Evolutionary conservation across 1,140 invertebrate genomes (phyloP).

Genomic region (Calephelis virginiensis): DNA sequence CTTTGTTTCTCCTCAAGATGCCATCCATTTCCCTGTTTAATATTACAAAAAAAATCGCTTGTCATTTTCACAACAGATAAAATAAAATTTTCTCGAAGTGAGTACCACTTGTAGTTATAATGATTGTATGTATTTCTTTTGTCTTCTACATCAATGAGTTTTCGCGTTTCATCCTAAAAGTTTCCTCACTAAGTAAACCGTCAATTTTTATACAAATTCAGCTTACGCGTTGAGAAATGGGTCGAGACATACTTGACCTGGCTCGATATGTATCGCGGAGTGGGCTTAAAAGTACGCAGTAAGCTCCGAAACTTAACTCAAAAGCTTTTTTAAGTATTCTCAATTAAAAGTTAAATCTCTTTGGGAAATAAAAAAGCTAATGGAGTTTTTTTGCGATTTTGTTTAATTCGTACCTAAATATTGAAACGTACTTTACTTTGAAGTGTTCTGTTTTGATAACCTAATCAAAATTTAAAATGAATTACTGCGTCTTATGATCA

Average conservation of each 20-base stretch:
- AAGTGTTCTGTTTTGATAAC: no score
- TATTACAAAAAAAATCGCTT: no score
- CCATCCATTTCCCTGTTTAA: no score
- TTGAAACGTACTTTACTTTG: no score
- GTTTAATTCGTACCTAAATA: no score
- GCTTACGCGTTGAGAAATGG: constrained; percentile 3
- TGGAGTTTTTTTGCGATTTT: not conserved
- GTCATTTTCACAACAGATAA: no score
- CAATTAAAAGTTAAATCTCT: not conserved
- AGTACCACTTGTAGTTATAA: not conserved
- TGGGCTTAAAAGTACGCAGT: constrained; percentile 8
- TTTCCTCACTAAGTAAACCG: not conserved
- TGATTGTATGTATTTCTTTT: not conserved
- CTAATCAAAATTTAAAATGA: no score
- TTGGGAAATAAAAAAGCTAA: not conserved
- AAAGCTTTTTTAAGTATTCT: constrained; percentile 2
- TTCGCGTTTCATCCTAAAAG: not conserved
- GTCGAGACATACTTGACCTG: constrained; percentile 10
- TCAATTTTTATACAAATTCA: not conserved
- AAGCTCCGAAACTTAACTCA: not conserved
- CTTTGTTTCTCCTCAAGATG: no score
- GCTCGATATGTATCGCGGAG: constrained; percentile 1
- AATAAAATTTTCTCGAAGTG: not conserved
- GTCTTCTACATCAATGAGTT: constrained; percentile 2
- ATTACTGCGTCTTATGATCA: no score